Base-by-base conservation (phyloP, 2,888 invertebrate genomes). In the Ormyrus thymus region DNA sequence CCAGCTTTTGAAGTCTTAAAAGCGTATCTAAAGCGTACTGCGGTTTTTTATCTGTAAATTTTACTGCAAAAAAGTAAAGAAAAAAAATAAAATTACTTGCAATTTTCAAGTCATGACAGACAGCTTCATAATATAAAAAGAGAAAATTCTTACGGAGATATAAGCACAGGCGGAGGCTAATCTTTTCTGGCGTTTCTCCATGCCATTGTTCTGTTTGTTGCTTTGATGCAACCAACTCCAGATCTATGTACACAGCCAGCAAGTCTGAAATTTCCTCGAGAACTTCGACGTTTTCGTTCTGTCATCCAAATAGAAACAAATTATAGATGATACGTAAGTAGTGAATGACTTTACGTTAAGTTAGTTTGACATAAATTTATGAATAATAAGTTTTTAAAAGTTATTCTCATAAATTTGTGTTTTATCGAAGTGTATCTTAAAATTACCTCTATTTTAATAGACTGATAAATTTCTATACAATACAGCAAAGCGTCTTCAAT, bases 241-340 rank as follows among this genome's bases (percentile, higher is more conserved):
- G 87, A 80, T 91, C 91, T 83, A 91, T 86, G 82, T 90, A 91
- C 85, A 90, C 86, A 9, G 90, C 89, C 82, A 91, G 83, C 53
- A 91, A 83, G 81, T 90, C 88, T 50, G 90, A 90, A 90, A 91
- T 91, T 74, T 86, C 86, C 79, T 89, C 89, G 83, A 91, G 84
- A 71, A 83, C 81, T 62, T 86, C 84, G 77, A 86, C 86, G 83
- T 90, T 88, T 68, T 87, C 81, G 45, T 86, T 86, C 90, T 90
- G 85, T 55, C 29, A 86, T 85, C 10, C 13, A 70, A 61, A 53
- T 1, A 13, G 4, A 29, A 29, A 29, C 29, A 29, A 29, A 29
- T 29, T 29, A 29, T 29, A 29, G 29, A 29, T 29, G 4, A 29
- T 29, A 29, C 29, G 4, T 29, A 29, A 29, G 29, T 29, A 29